phyloP scores from a whole-genome alignment of 2,113 vertebrate genomes.

The Acanthisitta chloris region DNA sequence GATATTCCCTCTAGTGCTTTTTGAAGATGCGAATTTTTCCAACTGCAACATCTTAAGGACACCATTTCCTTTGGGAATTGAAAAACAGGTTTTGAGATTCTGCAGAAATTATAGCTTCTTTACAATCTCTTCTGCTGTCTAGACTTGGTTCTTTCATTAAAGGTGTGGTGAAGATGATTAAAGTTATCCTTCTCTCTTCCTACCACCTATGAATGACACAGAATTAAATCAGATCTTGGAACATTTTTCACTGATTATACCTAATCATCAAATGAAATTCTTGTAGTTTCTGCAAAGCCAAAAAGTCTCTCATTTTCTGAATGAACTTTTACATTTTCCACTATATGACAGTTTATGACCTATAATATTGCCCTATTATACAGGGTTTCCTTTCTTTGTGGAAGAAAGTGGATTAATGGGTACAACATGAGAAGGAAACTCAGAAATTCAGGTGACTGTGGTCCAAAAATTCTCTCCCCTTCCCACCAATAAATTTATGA shows the following conservation, averaged over 20 bases:
- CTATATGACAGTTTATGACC: background rate
- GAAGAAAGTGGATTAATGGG: background rate
- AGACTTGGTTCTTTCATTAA: background rate
- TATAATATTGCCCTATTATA: too few species aligned
- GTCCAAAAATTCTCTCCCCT: background rate
- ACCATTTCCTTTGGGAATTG: background rate
- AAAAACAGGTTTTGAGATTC: background rate
- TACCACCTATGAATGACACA: background rate
- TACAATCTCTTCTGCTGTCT: background rate
- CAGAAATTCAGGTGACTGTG: background rate
- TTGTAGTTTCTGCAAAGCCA: background rate
- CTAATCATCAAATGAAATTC: background rate
- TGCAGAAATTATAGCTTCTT: background rate
- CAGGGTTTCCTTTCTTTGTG: accelerated
- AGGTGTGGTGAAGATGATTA: background rate
- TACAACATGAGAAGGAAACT: background rate
- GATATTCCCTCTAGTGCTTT: background rate
- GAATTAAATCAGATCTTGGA: background rate
- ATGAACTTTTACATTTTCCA: background rate
- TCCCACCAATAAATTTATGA: background rate
- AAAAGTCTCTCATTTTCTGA: background rate
- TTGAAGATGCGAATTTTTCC: background rate
- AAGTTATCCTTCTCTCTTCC: background rate
- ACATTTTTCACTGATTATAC: background rate
- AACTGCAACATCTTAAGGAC: background rate